Conservation (phyloP, 2,113 vertebrate genomes). For the Agelaius phoeniceus region DNA sequence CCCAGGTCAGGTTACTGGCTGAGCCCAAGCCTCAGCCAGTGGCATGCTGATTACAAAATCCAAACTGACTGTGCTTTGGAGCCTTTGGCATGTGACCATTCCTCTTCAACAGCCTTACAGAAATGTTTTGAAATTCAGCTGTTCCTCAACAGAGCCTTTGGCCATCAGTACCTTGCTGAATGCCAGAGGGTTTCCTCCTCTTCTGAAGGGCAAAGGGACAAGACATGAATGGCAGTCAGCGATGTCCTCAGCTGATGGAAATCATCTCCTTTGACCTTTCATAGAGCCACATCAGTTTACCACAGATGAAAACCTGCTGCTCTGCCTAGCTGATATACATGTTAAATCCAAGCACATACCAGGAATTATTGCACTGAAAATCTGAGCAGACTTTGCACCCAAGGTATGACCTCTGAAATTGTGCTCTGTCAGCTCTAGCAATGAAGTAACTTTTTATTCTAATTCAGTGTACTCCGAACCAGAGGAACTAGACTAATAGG, state of each 20-base stretch:
- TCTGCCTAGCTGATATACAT: background rate
- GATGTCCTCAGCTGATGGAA: background rate
- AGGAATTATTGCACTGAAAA: background rate
- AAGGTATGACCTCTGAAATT: background rate
- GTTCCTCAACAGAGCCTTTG: background rate
- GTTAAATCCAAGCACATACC: background rate
- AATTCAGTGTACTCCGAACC: background rate
- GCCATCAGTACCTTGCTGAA: background rate
- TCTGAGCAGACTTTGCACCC: background rate
- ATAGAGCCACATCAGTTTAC: background rate
- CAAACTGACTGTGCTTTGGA: background rate
- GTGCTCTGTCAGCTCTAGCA: background rate
- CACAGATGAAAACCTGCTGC: background rate
- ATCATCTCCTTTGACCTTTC: background rate
- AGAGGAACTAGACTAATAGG: background rate
- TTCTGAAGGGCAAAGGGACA: background rate
- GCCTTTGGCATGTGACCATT: constrained; percentile 7
- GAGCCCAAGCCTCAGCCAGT: background rate
- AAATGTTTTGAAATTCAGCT: background rate
- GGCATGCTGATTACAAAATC: constrained; percentile 31
- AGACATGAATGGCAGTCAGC: background rate
- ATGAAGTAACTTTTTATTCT: background rate
- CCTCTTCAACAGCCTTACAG: background rate
- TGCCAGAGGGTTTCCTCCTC: background rate
- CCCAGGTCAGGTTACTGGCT: background rate